Evolutionary conservation across 2,797 vertebrate genomes (phyloP).

Genomic region (Amblyraja radiata): DNA sequence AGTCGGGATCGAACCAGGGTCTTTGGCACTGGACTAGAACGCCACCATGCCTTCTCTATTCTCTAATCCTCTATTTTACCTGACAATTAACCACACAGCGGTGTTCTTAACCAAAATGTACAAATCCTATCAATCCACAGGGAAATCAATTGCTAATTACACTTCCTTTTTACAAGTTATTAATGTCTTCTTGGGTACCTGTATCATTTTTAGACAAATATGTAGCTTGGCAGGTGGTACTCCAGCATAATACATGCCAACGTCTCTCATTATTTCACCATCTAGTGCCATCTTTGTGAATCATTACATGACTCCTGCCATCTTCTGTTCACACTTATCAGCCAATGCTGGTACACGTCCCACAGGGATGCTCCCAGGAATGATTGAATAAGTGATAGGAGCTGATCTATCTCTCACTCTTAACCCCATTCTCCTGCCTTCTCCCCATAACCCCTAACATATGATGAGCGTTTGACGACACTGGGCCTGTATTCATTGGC

Average conservation of each 20-base stretch:
- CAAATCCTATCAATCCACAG: neutral
- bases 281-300: neutral
- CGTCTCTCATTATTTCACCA: neutral
- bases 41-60: neutral
- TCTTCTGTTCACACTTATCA: neutral
- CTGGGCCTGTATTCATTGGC: too few relatives aligned
- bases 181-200: neutral
- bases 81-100: neutral
- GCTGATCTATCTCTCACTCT: too few relatives aligned
- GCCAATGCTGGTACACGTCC: neutral
- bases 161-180: neutral
- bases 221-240: neutral
- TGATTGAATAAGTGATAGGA: too few relatives aligned
- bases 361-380: too few relatives aligned
- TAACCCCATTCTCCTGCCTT: too few relatives aligned
- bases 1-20: too few relatives aligned
- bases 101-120: neutral
- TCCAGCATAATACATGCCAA: neutral
- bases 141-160: neutral
- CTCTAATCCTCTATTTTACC: neutral
- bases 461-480: too few relatives aligned
- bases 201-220: neutral
- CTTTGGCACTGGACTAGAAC: too few relatives aligned
- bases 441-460: too few relatives aligned
- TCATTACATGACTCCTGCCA: neutral